Evolutionary conservation across 1,140 invertebrate species (phyloP), one percentile per base, ranked within the genome.

Genomic region (Helicorthomorpha holstii): DNA sequence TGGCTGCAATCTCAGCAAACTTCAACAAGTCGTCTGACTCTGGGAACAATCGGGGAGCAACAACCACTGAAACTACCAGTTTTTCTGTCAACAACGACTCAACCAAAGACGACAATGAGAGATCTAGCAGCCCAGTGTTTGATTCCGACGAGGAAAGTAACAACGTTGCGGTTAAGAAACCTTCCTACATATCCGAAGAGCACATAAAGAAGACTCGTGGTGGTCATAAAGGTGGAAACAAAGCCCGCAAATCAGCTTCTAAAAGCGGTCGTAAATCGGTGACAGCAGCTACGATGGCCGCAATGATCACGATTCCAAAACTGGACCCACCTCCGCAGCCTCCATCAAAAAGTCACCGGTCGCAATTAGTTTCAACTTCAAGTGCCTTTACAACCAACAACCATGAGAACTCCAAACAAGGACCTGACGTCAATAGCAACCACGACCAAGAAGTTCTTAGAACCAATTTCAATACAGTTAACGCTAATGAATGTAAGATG

Each of bases 41-140:
- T 55, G 16, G 7, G 16, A 34, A 74, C 72, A 60, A 75, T 66
- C 3, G 77, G 71, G 29, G 73, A 72, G 25, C 76, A 75, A 26
- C 75, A 75, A 42, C 48, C 29, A 46, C 12, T 4, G 19, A 22
- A 47, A 48, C 49, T 25, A 46, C 47, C 54, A 48, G 27, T 50
- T 50, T 50, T 41, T 34, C 29, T 7, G 26, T 16, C 22, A 44
- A 23, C 43, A 10, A 48, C 23, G 57, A 51, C n/a, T 56, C 65
- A 16, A 62, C 57, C 22, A 64, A 64, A 44, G 64, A 64, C 16
- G 72, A 74, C 7, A 85, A 85, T 10, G 90, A 97, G 66, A 71
- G 89, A 26, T 94, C 89, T 0, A 93, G 88, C 61, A 93, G 88
- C 64, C 90, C 91, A 0, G 87, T 86, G 0, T 95, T 95, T 66